Evolutionary conservation across 2,113 vertebrate genomes (phyloP), one percentile per base, ranked within the genome.

Genomic region (Phaetusa simplex): DNA sequence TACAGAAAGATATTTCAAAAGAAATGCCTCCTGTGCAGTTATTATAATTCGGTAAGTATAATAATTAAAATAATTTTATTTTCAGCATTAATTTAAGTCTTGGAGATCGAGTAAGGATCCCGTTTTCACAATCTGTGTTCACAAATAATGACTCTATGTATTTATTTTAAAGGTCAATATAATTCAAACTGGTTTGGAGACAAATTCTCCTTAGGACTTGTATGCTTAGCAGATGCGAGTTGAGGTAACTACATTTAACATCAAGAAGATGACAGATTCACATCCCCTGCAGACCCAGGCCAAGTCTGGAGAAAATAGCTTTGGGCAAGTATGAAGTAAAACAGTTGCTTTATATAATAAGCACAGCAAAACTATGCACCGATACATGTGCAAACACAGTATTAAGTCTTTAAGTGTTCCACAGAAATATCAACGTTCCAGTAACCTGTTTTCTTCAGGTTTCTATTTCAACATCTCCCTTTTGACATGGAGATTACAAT

Each of bases 21-120:
- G 40, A 89, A 93, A 82, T 45, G 40, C 80, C 91, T 94, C 62
- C 53, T 0, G 0, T 62, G 32, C 45, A 65, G 83, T 89, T 79
- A 45, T 78, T 96, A 89, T 69, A 61, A 30, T 58, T 76, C 81
- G 53, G 24, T 84, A 82, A 95, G 82, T 72, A 88, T 62, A 90
- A 90, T 94, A 91, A 92, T 89, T 86, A 97, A 91, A 86, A 93
- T 80, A 88, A 94, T 92, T 93, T 91, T 79, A 91, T 94, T 96
- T 96, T 70, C 34, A 64, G 81, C n/a, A 87, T 65, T 91, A 72
- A 95, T 91, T 91, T 95, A 84, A 78, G 82, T 38, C 70, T 85
- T 87, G 34, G 70, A 90, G 61, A 86, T 56, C 53, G 85, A 86
- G 71, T 50, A 93, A 80, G 45, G 55, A 79, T 71, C 73, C 23